phyloP scores from a whole-genome alignment of 2,797 vertebrate genomes.

The Potorous gilbertii region DNA sequence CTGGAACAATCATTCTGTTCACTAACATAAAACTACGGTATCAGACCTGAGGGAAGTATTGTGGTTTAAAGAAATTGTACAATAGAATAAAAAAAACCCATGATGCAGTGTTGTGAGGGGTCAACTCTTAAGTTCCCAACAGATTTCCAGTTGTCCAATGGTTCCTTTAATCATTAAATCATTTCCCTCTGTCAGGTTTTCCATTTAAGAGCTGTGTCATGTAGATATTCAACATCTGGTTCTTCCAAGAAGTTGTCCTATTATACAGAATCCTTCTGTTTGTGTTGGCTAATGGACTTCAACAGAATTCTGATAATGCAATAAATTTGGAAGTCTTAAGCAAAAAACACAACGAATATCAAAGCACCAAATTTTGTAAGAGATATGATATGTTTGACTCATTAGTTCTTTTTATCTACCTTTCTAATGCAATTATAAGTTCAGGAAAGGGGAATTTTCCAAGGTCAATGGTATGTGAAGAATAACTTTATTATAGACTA shows the following conservation, averaged over 20 bases:
- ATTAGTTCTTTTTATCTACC: not conserved
- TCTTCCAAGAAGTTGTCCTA: not conserved
- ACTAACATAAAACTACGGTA: not conserved
- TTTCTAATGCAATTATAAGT: not conserved
- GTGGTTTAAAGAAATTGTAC: not conserved
- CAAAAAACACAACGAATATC: conserved; percentile 17
- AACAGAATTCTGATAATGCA: not conserved
- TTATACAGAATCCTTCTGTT: conserved; percentile 18
- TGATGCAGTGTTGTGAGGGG: conserved; percentile 40
- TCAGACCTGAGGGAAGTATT: not conserved
- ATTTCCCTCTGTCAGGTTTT: not conserved
- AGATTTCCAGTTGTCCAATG: not conserved
- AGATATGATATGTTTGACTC: not conserved
- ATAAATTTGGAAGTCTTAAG: conserved; percentile 26
- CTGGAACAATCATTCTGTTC: not conserved
- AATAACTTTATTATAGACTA: not conserved
- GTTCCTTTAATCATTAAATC: not conserved
- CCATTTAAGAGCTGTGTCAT: not conserved
- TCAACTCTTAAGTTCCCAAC: not conserved
- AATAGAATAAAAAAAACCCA: not conserved
- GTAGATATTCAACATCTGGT: conserved; percentile 4
- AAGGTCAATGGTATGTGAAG: not conserved
- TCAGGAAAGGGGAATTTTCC: conserved; percentile 4
- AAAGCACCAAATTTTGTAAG: not conserved
- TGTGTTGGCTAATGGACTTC: conserved; percentile 16